Base-by-base conservation (phyloP, 2,797 vertebrate genomes). In the Labroides dimidiatus region DNA sequence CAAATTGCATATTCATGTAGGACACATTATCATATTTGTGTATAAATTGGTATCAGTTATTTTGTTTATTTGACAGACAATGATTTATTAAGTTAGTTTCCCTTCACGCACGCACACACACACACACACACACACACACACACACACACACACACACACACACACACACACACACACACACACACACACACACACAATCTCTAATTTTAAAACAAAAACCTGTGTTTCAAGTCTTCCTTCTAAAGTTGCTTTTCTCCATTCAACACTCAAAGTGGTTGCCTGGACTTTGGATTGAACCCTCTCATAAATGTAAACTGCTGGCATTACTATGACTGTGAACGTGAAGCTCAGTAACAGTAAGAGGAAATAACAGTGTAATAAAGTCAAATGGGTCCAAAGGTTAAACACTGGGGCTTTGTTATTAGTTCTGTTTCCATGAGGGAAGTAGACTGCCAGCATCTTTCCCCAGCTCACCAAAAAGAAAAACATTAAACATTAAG, bases 341-440 rank as follows among this genome's bases (percentile, higher is more conserved):
- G 24, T 10, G 42, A 19, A 39, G 57, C 23, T 19, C 33, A 41
- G 43, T 52, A 1, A 72, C 37, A 39, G 37, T 2, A 12, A 39
- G 36, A 53, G 15, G 47, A 54, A 73, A 52, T 37, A 30, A 27
- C 53, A 49, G 36, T 2, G 37, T 23, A 39, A 69, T 81, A 60
- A 79, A 75, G 2, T 7, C 36, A 23, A 10, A 20, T 16, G 49
- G 60, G 69, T 83, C 76, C 85, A 85, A 85, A 87, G 85, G 85
- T 87, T 8, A 33, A 33, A 33, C 21, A 30, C 45, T 9, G 6
- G 27, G 4, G 54, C 44, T 52, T 27, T 64, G 9, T 74, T 84
- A 85, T 85, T 82, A 45, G 5, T 15, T 7, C 55, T 59, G 52
- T 58, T 75, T 72, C 36, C 70, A 69, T 64, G 21, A 6, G 58